These are phyloP conservation scores for Neoniphon sammara DNA, from an alignment of 2,797 vertebrate species.

Conservation along the genomic window DNA sequence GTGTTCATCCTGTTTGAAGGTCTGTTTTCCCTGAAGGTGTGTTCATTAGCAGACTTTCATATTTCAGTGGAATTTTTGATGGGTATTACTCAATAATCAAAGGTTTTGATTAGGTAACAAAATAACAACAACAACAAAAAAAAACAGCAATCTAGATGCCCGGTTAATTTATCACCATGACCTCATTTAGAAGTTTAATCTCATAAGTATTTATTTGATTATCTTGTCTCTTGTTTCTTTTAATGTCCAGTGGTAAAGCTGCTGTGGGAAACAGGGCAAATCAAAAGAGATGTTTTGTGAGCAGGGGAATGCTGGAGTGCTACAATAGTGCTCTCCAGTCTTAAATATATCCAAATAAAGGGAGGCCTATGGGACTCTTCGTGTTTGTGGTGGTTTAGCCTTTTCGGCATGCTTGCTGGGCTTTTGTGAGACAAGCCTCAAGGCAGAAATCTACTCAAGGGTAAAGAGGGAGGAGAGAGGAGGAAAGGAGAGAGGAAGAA, in stretches of 20 bases:
- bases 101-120: neutral
- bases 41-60: neutral
- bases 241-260: conserved; percentile 4
- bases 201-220: conserved; percentile 15
- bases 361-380: neutral
- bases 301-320: neutral
- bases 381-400: neutral
- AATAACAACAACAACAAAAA: too few species aligned
- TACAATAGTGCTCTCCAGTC: neutral
- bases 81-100: too few species aligned
- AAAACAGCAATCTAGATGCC: neutral
- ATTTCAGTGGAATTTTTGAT: neutral
- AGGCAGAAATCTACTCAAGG: neutral
- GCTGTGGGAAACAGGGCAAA: neutral
- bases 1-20: neutral
- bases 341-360: neutral
- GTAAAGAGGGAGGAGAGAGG: neutral
- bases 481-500: neutral
- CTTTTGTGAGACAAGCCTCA: neutral
- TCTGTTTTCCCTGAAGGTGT: neutral
- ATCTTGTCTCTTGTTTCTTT: conserved; percentile 19
- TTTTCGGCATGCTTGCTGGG: neutral
- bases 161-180: conserved; percentile 13
- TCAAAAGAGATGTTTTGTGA: conserved; percentile 9
- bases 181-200: conserved; percentile 22